Evolutionary conservation across 2,888 invertebrate genomes (phyloP).

Genomic region (Fragum fragum): DNA sequence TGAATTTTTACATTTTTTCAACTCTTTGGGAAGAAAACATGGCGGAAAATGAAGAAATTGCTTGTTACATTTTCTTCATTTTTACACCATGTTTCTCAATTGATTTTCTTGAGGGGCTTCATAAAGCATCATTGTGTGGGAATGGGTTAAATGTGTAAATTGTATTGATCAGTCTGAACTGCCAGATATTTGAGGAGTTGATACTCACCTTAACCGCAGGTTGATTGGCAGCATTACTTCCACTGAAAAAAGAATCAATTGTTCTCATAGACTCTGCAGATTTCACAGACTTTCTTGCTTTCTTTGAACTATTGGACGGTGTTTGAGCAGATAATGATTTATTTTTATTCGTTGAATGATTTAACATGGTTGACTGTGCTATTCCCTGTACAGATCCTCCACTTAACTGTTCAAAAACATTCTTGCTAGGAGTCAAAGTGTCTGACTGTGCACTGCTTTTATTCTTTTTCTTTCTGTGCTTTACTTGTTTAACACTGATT

Average conservation of each 20-base stretch:
- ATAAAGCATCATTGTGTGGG: too few species aligned
- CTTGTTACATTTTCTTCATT: too few species aligned
- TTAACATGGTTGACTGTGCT: neutral
- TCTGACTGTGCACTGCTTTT: neutral
- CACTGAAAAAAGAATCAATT: constrained; percentile 22
- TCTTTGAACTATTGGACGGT: constrained; percentile 20
- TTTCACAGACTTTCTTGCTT: constrained; percentile 24
- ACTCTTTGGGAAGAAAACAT: too few species aligned
- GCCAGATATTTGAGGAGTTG: too few species aligned
- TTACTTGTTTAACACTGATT: neutral
- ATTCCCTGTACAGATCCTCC: neutral
- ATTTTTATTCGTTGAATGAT: neutral
- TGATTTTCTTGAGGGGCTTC: too few species aligned
- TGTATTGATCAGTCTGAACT: too few species aligned
- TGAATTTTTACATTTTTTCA: too few species aligned
- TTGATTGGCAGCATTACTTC: constrained; percentile 9
- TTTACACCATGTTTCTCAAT: too few species aligned
- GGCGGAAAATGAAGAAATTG: too few species aligned
- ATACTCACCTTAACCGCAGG: neutral
- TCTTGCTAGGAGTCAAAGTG: neutral
- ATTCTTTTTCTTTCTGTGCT: neutral
- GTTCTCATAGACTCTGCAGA: constrained; percentile 10
- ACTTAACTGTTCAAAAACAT: neutral
- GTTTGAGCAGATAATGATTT: constrained; percentile 13
- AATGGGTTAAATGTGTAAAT: too few species aligned